Evolutionary conservation across 2,113 vertebrate species (phyloP).

Genomic region (Podarcis cretensis): DNA sequence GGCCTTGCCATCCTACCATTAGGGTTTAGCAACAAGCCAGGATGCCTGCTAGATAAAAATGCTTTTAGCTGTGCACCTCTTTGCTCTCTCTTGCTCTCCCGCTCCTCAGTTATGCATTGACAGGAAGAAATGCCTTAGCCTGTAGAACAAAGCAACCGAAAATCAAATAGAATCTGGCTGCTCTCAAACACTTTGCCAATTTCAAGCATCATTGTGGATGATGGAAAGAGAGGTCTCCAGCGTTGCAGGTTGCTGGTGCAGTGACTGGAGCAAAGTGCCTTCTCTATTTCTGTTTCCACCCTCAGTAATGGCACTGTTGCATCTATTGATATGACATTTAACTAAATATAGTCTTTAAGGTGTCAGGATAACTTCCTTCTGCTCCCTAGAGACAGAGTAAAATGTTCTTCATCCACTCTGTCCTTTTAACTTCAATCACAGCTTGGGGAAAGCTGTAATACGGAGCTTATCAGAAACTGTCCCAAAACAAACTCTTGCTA

Average conservation of each 20-base stretch:
- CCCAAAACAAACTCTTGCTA: no score
- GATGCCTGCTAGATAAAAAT: constrained; percentile 1
- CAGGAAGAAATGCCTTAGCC: constrained; percentile 31
- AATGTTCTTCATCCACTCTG: no score
- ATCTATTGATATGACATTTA: background rate
- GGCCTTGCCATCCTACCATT: background rate
- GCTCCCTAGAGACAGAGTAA: background rate
- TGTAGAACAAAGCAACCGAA: background rate
- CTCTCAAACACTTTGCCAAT: constrained; percentile 30
- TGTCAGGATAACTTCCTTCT: accelerated
- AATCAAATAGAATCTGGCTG: background rate
- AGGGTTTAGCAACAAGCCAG: background rate
- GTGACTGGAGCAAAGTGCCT: background rate
- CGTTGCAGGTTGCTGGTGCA: background rate
- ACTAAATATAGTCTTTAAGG: background rate
- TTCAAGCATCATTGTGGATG: constrained; percentile 23
- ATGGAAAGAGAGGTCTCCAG: constrained; percentile 19
- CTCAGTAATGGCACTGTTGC: background rate
- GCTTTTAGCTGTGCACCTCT: constrained; percentile 16
- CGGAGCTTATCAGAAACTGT: no score
- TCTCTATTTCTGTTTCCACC: background rate
- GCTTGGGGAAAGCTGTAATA: no score
- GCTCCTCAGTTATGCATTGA: background rate
- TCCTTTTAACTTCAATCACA: no score
- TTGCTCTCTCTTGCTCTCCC: background rate